Evolutionary conservation across 2,888 invertebrate genomes (phyloP).

Genomic region (Magallana nippona): DNA sequence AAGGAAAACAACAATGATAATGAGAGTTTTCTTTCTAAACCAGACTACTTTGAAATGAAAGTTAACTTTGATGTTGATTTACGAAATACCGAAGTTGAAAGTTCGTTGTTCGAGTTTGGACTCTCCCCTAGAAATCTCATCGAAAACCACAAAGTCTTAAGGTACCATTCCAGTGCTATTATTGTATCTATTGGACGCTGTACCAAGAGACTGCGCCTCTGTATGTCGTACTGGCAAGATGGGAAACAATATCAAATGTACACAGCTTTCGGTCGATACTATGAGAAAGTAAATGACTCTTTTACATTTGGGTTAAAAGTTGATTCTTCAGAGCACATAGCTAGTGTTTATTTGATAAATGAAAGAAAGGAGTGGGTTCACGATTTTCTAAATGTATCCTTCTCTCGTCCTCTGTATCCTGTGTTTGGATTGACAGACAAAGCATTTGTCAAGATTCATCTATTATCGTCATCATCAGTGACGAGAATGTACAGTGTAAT

Average conservation of each 20-base stretch:
- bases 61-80: not conserved
- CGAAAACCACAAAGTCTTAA: not conserved
- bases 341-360: not conserved
- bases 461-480: not conserved
- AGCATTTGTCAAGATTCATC: not conserved
- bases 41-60: not conserved
- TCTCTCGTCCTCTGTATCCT: not conserved
- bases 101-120: not conserved
- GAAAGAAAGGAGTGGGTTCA: not conserved
- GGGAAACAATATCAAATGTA: not conserved
- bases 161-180: not conserved
- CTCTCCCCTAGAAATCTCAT: not conserved
- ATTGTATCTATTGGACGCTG: not conserved
- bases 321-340: not conserved
- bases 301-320: not conserved
- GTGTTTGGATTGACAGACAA: slow-evolving; percentile 31
- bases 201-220: not conserved
- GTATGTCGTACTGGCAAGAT: not conserved
- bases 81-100: not conserved
- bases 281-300: not conserved
- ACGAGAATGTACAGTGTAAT: not conserved
- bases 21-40: not conserved
- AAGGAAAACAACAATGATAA: not conserved
- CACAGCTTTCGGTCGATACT: not conserved
- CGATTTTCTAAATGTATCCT: not conserved